Conservation (phyloP, 2,113 vertebrate species). For the Leucoraja erinaceus region DNA sequence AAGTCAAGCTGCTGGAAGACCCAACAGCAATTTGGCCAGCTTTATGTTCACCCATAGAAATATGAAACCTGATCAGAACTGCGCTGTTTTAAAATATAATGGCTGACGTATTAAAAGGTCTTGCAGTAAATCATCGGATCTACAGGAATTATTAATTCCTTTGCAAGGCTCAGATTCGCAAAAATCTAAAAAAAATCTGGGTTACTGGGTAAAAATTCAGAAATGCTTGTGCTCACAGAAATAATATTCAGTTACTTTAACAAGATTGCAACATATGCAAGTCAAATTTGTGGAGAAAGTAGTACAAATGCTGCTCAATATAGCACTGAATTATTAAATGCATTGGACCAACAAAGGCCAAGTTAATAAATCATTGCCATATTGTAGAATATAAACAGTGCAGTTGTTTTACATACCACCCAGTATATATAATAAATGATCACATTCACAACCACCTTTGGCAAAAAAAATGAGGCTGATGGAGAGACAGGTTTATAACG, state of each 20-base stretch:
- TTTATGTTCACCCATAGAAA: background rate
- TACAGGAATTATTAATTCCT: background rate
- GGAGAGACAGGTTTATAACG: too few species aligned
- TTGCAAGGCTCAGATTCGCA: background rate
- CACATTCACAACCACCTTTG: background rate
- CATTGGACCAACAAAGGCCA: conserved; percentile 27
- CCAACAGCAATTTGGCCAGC: background rate
- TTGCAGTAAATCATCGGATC: conserved; percentile 18
- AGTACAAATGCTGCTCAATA: background rate
- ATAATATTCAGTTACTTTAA: conserved; percentile 25
- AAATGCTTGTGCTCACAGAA: background rate
- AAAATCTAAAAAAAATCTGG: conserved; percentile 3
- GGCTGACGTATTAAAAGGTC: conserved; percentile 18
- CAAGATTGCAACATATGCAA: background rate
- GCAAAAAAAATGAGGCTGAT: background rate
- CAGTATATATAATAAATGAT: background rate
- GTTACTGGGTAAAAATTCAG: background rate
- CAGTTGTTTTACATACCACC: background rate
- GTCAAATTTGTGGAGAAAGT: background rate
- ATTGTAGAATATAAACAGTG: conserved; percentile 2
- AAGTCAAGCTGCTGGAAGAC: background rate
- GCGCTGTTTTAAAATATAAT: conserved; percentile 26
- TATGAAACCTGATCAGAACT: background rate
- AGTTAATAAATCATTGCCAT: conserved; percentile 24
- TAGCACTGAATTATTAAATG: background rate